Conservation (phyloP, 2,888 invertebrate genomes). For the Chrysomela aeneicollis region DNA sequence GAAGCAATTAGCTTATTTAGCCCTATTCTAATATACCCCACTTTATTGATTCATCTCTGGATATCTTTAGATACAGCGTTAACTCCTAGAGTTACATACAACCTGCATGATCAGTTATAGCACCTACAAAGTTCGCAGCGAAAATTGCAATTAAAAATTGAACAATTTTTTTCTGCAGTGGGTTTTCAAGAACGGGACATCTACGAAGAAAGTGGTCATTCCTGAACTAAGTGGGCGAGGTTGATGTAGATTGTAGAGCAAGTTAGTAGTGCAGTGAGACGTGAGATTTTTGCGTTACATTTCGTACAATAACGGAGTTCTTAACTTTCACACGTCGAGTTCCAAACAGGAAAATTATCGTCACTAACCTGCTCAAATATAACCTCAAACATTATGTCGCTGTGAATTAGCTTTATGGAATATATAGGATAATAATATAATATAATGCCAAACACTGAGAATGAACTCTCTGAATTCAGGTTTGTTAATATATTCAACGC, state of each 20-base stretch:
- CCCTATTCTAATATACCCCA: no score
- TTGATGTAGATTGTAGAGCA: background rate
- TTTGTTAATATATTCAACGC: no score
- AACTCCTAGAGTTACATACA: no score
- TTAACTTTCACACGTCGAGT: background rate
- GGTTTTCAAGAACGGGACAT: background rate
- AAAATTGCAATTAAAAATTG: background rate
- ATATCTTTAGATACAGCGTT: no score
- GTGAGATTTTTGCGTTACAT: conserved; percentile 2
- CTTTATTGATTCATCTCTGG: no score
- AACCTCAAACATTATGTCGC: background rate
- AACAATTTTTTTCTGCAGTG: background rate
- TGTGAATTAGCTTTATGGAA: no score
- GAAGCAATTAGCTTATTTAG: no score
- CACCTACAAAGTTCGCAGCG: background rate
- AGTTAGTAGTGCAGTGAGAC: conserved; percentile 7
- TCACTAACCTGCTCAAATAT: background rate
- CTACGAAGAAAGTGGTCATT: background rate
- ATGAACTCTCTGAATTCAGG: no score
- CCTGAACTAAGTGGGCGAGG: background rate
- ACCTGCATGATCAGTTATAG: background rate
- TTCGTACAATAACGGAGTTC: background rate
- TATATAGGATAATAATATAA: no score
- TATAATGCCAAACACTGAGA: no score
- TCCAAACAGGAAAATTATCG: background rate